These are phyloP conservation scores for Porites evermanni DNA, from an alignment of 92 coral and sea anemone genomes.

Conservation along the genomic window DNA sequence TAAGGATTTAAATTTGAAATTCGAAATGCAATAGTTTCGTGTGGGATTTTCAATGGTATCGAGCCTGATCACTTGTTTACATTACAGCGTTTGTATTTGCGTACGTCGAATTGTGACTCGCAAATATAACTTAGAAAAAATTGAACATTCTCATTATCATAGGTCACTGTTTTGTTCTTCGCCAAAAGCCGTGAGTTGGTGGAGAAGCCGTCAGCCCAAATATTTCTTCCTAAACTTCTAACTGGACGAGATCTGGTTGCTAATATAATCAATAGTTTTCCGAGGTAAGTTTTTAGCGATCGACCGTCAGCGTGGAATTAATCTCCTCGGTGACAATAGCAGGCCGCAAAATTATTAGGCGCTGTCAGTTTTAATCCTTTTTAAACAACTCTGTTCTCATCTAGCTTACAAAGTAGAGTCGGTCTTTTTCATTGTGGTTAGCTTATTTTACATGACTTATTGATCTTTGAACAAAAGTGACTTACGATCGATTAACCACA, in stretches of 20 bases:
- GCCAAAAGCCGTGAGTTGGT: slow-evolving; percentile 97
- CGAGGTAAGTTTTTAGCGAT: slow-evolving; percentile 67
- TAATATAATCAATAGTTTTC: slow-evolving; percentile 61
- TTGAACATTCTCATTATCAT: slow-evolving; percentile 1
- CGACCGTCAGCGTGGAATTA: slow-evolving; percentile 16
- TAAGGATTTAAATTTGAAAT: not conserved
- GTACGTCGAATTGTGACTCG: slow-evolving; percentile 1
- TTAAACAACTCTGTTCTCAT: not conserved
- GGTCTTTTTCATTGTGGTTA: not conserved
- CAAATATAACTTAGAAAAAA: not conserved
- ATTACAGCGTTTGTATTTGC: slow-evolving; percentile 10
- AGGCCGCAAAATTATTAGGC: not conserved
- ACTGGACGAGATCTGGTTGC: slow-evolving; percentile 67
- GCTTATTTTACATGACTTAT: too few species aligned
- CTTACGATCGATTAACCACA: not conserved
- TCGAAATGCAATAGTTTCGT: not conserved
- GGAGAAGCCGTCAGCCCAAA: slow-evolving; percentile 70
- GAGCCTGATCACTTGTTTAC: slow-evolving; percentile 20
- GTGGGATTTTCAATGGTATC: slow-evolving; percentile 10
- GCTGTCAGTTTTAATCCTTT: slow-evolving; percentile 19
- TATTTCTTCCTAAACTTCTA: slow-evolving; percentile 51
- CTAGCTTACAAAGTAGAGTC: not conserved
- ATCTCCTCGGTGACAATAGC: slow-evolving; percentile 8
- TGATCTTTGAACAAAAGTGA: not conserved
- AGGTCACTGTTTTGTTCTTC: slow-evolving; percentile 92